Evolutionary conservation across 2,113 vertebrate species (phyloP), one percentile per base, ranked within the genome.

Genomic region (Hydrolagus affinis): DNA sequence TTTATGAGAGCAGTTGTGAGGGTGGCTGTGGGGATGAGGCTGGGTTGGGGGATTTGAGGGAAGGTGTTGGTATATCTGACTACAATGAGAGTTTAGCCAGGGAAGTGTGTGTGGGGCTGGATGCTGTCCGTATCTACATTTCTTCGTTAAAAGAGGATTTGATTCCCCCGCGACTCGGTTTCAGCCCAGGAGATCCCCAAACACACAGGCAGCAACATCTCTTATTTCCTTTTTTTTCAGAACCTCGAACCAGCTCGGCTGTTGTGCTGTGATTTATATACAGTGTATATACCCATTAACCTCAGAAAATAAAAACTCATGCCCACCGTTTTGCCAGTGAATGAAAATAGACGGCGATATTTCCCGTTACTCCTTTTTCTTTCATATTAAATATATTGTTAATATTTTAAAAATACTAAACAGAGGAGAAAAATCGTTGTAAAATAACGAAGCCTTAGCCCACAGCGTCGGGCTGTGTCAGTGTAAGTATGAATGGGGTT

Each of bases 31-130:
- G 90, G 87, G 88, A n/a, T n/a, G n/a, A n/a, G n/a, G 44, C 44
- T 44, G 44, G 44, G 44, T 1, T 44, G 1, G 44, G 44, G 44
- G 44, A 6, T 44, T 44, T 44, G 44, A 44, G 44, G 44, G 44
- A 44, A 44, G 44, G 88, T 91, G 91, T 88, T 89, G 87, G 91
- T 91, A 91, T 44, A 90, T 91, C 91, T 91, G 90, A 90, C 91
- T 90, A 88, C 91, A 92, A 89, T 88, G 90, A 89, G 91, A 89
- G 87, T 91, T 89, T 90, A 89, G 89, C 87, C 88, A 88, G 87
- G 87, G 89, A 89, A 90, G 88, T 91, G 90, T 90, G 11, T 3
- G 70, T n/a, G 19, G 9, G 25, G 9, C 2, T 71, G 21, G 9
- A 23, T n/a, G 70, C 25, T 71, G 19, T 71, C 10, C 23, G 44